Percentiles rank a stretch among this genome's conserved stretches.
These are phyloP conservation scores for Morbakka virulenta DNA, from an alignment of 30 jellyfish, hydroid and myxozoan genomes.

Conservation along the genomic window DNA sequence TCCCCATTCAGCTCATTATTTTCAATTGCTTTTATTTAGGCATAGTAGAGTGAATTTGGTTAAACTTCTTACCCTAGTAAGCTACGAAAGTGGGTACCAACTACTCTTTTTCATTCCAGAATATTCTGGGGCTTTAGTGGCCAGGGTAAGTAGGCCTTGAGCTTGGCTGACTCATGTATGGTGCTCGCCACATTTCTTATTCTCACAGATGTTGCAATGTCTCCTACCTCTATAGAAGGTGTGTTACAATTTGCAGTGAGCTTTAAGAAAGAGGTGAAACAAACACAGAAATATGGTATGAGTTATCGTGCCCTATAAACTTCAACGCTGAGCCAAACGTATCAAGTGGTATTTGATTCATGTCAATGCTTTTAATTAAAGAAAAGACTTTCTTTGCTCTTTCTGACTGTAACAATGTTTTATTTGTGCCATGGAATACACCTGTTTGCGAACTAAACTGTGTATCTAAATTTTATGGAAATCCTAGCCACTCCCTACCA, in stretches of 20 bases:
- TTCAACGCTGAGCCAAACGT: not conserved
- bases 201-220: not conserved
- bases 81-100: conserved; percentile 18
- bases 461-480: no score
- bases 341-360: not conserved
- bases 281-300: not conserved
- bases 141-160: conserved; percentile 27
- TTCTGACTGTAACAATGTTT: no score
- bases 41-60: conserved; percentile 24
- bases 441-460: not conserved
- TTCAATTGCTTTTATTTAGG: conserved; percentile 42
- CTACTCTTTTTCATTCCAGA: conserved; percentile 30
- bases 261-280: not conserved
- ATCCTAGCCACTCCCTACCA: no score
- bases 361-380: no score
- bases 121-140: conserved; percentile 37
- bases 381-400: no score
- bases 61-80: conserved; percentile 14
- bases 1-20: conserved; percentile 39
- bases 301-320: not conserved
- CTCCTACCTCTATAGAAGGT: conserved; percentile 9
- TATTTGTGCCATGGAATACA: not conserved
- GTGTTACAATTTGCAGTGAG: conserved; percentile 17
- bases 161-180: conserved; percentile 37
- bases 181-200: conserved; percentile 12